Percentiles rank a stretch among this genome's conserved stretches.
Evolutionary conservation across 2,888 invertebrate species (phyloP).

Genomic region (Dicyrtoma fusca): DNA sequence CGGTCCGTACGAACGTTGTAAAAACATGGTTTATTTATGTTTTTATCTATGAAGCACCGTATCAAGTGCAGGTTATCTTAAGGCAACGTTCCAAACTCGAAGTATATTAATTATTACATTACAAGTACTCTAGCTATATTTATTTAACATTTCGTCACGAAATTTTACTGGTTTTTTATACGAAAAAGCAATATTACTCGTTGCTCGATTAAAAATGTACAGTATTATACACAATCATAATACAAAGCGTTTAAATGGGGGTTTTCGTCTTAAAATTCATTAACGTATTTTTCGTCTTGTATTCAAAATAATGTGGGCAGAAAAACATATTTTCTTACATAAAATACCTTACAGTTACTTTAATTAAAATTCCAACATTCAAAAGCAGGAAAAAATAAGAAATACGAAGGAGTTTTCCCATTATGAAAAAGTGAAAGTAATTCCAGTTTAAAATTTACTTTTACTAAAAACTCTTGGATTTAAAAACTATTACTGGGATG

Average conservation of each 20-base stretch:
- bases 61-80: conserved; percentile 4
- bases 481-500: conserved; percentile 5
- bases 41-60: conserved; percentile 1
- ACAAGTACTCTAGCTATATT: background rate
- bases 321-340: background rate
- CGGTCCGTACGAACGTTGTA: too few relatives aligned
- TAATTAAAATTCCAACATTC: background rate
- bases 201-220: background rate
- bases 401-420: background rate
- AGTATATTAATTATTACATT: background rate
- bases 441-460: background rate
- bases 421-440: conserved; percentile 7
- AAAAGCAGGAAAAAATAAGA: background rate
- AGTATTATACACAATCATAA: conserved; percentile 6
- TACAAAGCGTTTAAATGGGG: background rate
- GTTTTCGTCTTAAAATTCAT: background rate
- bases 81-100: conserved; percentile 16
- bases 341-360: background rate
- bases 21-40: too few relatives aligned
- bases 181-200: background rate
- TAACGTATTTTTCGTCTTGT: background rate
- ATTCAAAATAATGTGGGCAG: conserved; percentile 15
- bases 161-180: too few relatives aligned
- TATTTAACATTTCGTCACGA: background rate
- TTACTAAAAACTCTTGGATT: too few relatives aligned